A percentile compares a stretch with the other conserved stretches of the same genome.
Conservation (phyloP, 2,113 vertebrate species). For the Anser cygnoides region DNA sequence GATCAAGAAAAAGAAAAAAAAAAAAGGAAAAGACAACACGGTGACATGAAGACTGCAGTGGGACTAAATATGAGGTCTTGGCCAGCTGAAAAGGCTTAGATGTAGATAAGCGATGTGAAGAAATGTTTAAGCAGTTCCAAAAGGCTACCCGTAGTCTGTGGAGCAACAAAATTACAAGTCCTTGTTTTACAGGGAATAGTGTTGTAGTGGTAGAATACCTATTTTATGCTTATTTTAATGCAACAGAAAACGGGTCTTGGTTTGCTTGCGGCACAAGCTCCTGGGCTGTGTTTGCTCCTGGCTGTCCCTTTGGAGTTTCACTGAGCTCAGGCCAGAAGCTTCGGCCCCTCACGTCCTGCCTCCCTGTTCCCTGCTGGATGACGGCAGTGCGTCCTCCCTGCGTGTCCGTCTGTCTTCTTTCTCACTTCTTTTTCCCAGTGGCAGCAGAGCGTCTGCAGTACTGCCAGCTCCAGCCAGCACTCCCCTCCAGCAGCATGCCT, state of each 20-base stretch:
- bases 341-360: background rate
- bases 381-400: accelerated
- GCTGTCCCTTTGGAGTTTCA: background rate
- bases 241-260: background rate
- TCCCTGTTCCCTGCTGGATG: background rate
- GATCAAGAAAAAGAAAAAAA: background rate
- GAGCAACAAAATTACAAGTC: background rate
- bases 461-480: background rate
- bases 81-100: background rate
- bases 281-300: background rate
- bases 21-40: background rate
- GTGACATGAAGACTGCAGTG: background rate
- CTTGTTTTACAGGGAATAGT: background rate
- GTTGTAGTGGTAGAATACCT: background rate
- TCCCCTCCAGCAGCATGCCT: background rate
- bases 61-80: background rate
- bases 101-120: background rate
- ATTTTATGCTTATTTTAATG: background rate
- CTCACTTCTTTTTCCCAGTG: background rate
- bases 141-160: background rate
- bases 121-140: background rate
- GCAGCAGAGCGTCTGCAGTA: background rate
- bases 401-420: background rate
- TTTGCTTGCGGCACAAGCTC: background rate
- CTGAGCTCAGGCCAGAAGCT: background rate